Evolutionary conservation across 2,113 vertebrate species (phyloP).

Genomic region (Myrmecobius fasciatus): DNA sequence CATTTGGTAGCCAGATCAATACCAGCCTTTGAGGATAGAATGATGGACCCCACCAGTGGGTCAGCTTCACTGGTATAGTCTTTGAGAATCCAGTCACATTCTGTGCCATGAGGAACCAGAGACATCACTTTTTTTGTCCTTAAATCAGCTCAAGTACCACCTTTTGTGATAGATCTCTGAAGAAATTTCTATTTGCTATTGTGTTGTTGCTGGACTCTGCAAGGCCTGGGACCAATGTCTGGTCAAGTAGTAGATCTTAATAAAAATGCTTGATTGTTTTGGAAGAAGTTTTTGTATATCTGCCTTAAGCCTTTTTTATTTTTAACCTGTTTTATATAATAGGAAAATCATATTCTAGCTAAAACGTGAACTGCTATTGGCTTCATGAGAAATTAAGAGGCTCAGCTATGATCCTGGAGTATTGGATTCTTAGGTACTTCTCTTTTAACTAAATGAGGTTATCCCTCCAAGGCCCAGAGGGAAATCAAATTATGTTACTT

Average conservation of each 20-base stretch:
- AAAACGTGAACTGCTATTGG: background rate
- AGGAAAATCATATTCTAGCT: background rate
- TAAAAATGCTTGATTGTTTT: slow-evolving; percentile 10
- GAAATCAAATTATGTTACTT: background rate
- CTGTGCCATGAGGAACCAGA: background rate
- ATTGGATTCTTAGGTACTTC: slow-evolving; percentile 2
- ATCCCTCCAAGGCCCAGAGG: background rate
- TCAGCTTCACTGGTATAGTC: background rate
- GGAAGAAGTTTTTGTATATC: slow-evolving; percentile 19
- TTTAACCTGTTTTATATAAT: background rate
- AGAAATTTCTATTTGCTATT: background rate
- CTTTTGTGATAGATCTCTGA: background rate
- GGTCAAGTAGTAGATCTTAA: background rate
- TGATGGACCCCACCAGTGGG: background rate
- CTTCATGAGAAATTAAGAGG: background rate
- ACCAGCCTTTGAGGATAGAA: background rate
- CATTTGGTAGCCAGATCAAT: background rate
- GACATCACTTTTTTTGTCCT: background rate
- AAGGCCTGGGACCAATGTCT: background rate
- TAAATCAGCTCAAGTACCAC: background rate
- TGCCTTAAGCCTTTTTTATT: background rate
- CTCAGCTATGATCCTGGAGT: background rate
- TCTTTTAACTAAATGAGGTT: background rate
- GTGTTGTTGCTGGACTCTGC: background rate
- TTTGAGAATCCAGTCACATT: background rate